These are phyloP conservation scores for Trilocha varians DNA, from an alignment of 2,888 invertebrate species.

Conservation along the genomic window DNA sequence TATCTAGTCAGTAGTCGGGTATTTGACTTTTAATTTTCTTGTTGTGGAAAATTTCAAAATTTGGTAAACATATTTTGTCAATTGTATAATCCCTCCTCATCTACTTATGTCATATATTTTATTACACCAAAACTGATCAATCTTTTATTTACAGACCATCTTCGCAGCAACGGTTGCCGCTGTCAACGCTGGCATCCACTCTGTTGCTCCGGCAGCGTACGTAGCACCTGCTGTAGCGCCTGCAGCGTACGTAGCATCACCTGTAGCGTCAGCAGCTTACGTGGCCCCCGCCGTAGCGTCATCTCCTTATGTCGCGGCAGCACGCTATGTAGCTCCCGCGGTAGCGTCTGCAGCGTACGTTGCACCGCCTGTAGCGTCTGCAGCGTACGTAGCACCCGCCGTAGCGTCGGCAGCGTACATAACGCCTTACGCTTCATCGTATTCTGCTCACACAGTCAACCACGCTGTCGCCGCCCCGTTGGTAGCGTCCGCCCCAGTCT, in stretches of 20 bases:
- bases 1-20: no score
- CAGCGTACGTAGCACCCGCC: conserved; percentile 8
- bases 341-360: conserved; percentile 5
- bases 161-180: background rate
- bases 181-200: conserved; percentile 1
- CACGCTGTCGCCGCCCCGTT: conserved; percentile 9
- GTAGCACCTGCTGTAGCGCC: conserved; percentile 5
- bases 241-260: conserved; percentile 5
- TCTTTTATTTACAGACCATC: conserved; percentile 2
- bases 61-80: no score
- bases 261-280: conserved; percentile 1
- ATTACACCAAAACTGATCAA: background rate
- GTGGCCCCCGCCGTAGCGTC: conserved; percentile 2
- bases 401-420: conserved; percentile 8
- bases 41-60: no score
- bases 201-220: conserved; percentile 5
- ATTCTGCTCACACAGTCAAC: conserved; percentile 9
- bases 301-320: conserved; percentile 6
- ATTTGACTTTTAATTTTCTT: no score
- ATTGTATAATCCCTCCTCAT: no score
- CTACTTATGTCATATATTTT: no score
- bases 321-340: conserved; percentile 4
- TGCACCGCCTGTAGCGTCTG: conserved; percentile 4
- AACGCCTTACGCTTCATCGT: conserved; percentile 11
- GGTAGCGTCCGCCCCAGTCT: conserved; percentile 2